Evolutionary conservation across 2,113 vertebrate genomes (phyloP), one percentile per base, ranked within the genome.

Genomic region (Ameiurus melas): DNA sequence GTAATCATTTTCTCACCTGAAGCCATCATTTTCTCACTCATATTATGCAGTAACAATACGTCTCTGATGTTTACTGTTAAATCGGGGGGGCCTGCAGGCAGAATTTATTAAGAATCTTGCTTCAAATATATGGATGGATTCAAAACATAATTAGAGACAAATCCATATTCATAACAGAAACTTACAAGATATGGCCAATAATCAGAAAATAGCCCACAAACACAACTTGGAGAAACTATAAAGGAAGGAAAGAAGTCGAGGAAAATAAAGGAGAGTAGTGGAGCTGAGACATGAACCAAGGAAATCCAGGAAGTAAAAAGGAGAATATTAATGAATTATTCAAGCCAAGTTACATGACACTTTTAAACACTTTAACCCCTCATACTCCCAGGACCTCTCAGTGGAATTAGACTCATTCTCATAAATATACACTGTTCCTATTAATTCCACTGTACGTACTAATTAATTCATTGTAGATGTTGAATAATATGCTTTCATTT

Each of bases 1-100:
- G 43, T n/a, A 53, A 68, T 80, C 17, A 51, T 53, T 86, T 51
- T 66, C 43, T 53, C 19, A 79, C 73, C 75, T 66, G 77, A 86
- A 86, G 60, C 77, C 47, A 66, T 36, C 33, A 7, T 39, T 13
- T 36, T 30, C n/a, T 47, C 58, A 30, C 55, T 77, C 13, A 14
- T 58, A n/a, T 25, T 43, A 53, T 68, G 22, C 77, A 68, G n/a
- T n/a, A 55, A 66, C 16, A 36, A 22, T 30, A 55, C n/a, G 14
- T 19, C 39, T 86, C 77, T 30, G n/a, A 86, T 68, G 53, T 58
- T 81, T 80, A 55, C 30, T 55, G 13, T 27, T 55, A 77, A 77
- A 27, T 30, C 77, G 27, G 13, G 2, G 2, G 53, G 47, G 51
- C 47, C 25, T 58, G 79, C 19, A 81, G 30, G 53, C 53, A 58